Conservation (phyloP, 1,140 invertebrate species). For the Lithobius niger region DNA sequence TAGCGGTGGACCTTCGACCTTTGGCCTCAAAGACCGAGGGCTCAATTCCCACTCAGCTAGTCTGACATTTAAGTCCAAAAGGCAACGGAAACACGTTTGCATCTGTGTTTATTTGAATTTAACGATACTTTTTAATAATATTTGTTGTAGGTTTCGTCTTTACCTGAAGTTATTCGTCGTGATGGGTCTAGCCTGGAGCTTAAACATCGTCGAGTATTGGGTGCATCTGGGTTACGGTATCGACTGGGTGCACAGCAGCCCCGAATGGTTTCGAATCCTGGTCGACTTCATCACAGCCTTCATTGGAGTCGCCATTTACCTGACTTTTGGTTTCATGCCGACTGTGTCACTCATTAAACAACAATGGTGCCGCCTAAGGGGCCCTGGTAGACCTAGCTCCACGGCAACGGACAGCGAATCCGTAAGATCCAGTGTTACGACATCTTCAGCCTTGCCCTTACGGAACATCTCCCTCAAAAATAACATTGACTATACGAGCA, state of each 20-base stretch:
- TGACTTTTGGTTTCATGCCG: slow-evolving; percentile 1
- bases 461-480: too few relatives aligned
- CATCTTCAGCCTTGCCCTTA: too few relatives aligned
- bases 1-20: too few relatives aligned
- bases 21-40: too few relatives aligned
- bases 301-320: neutral
- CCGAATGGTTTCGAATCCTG: neutral
- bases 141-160: neutral
- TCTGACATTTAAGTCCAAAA: too few relatives aligned
- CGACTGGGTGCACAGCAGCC: neutral
- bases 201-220: neutral
- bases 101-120: neutral
- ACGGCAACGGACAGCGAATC: too few relatives aligned
- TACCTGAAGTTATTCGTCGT: slow-evolving; percentile 1
- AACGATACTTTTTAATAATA: neutral
- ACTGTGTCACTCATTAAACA: neutral
- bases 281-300: neutral
- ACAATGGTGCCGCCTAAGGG: too few relatives aligned
- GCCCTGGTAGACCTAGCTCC: too few relatives aligned
- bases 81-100: too few relatives aligned
- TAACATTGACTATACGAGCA: too few relatives aligned
- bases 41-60: too few relatives aligned
- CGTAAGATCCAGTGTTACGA: too few relatives aligned
- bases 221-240: neutral
- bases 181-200: neutral